Evolutionary conservation across 2,113 vertebrate genomes (phyloP).

Genomic region (Oncorhynchus keta): DNA sequence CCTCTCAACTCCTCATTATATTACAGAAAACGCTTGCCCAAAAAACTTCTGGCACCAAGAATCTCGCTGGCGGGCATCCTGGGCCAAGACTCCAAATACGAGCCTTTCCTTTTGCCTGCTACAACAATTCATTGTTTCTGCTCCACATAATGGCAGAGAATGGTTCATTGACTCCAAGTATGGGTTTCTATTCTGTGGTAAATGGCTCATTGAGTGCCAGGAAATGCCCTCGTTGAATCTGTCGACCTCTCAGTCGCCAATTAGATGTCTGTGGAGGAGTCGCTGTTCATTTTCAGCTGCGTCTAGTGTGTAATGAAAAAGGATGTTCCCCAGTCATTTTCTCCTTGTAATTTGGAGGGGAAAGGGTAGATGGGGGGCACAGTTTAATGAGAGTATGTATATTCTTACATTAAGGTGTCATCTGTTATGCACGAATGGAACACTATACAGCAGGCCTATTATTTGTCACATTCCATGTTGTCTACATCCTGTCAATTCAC

Average conservation of each 20-base stretch:
- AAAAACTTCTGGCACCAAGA: slow-evolving; percentile 22
- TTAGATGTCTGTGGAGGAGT: slow-evolving; percentile 43
- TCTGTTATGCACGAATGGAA: background rate
- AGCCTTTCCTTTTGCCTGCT: slow-evolving; percentile 4
- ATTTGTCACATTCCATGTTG: too few relatives aligned
- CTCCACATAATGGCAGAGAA: slow-evolving; percentile 11
- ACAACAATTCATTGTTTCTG: slow-evolving; percentile 17
- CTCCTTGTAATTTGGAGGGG: slow-evolving; percentile 11
- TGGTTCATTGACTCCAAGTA: slow-evolving; percentile 16
- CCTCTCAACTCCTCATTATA: slow-evolving; percentile 21
- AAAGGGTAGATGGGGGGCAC: background rate
- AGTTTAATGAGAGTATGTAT: slow-evolving; percentile 1
- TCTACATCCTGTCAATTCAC: too few relatives aligned
- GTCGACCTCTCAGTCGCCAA: slow-evolving; percentile 43
- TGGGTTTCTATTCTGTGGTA: slow-evolving; percentile 34
- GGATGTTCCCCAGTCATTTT: slow-evolving; percentile 40
- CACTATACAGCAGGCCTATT: too few relatives aligned
- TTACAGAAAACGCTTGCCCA: background rate
- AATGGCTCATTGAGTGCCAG: slow-evolving; percentile 46
- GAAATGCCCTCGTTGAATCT: slow-evolving; percentile 44
- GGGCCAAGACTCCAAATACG: background rate
- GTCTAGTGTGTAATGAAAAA: slow-evolving; percentile 55
- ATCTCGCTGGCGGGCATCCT: slow-evolving; percentile 12
- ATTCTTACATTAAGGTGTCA: background rate
- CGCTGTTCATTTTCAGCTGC: slow-evolving; percentile 57